Evolutionary conservation across 2,797 vertebrate genomes (phyloP).

Genomic region (Neopelma chrysocephalum): DNA sequence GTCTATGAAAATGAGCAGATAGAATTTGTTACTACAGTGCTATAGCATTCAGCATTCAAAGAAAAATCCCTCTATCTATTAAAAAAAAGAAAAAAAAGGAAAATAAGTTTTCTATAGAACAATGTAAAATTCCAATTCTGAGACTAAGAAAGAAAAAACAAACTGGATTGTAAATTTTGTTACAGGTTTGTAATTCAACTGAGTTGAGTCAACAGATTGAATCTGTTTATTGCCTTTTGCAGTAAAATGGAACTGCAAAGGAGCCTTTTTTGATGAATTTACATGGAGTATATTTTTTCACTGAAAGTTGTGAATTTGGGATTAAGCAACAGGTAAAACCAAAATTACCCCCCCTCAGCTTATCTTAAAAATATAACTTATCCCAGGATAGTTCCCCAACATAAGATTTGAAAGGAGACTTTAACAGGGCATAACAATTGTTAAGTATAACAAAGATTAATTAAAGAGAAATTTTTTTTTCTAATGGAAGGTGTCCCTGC

Average conservation of each 20-base stretch:
- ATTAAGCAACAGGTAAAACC: background rate
- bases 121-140: background rate
- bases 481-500: background rate
- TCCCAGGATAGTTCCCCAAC: background rate
- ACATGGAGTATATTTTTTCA: background rate
- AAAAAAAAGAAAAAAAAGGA: background rate
- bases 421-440: background rate
- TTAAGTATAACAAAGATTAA: background rate
- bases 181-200: background rate
- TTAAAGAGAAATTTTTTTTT: background rate
- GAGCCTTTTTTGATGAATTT: background rate
- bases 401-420: background rate
- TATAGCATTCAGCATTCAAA: background rate
- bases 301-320: background rate
- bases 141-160: background rate
- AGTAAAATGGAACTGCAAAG: background rate
- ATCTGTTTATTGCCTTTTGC: background rate
- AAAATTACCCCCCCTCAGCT: rapidly evolving
- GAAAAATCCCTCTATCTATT: background rate
- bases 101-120: background rate
- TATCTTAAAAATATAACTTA: background rate
- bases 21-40: background rate
- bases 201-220: background rate
- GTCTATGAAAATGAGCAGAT: background rate
- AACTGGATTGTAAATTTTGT: background rate